These are phyloP conservation scores for Danio aesculapii DNA, from an alignment of 2,797 vertebrate species.

Conservation along the genomic window DNA sequence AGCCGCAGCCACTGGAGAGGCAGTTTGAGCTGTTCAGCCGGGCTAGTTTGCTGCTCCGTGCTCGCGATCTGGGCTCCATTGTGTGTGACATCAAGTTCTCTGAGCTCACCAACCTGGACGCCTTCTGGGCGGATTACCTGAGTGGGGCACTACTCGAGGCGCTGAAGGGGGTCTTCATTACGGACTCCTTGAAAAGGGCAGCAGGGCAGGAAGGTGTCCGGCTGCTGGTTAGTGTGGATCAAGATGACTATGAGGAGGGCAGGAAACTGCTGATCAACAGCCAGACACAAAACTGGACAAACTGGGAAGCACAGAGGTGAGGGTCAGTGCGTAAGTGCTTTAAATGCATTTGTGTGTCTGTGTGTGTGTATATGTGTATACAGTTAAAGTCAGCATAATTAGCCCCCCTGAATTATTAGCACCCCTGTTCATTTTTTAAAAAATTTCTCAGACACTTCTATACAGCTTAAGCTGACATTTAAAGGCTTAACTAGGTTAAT, in stretches of 20 bases:
- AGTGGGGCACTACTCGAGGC: slow-evolving; percentile 90
- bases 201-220: slow-evolving; percentile 88
- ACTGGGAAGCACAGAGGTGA: slow-evolving; percentile 22
- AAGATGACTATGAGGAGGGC: slow-evolving; percentile 92
- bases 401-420: too few species aligned
- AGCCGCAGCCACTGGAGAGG: slow-evolving; percentile 87
- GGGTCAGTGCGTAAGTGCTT: not conserved
- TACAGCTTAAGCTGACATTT: too few species aligned
- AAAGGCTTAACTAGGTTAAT: too few species aligned
- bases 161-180: slow-evolving; percentile 92
- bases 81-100: slow-evolving; percentile 95
- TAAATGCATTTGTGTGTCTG: not conserved
- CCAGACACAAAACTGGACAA: slow-evolving; percentile 26
- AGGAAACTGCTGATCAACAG: slow-evolving; percentile 76
- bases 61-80: slow-evolving; percentile 89
- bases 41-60: slow-evolving; percentile 85
- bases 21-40: slow-evolving; percentile 91
- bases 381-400: too few species aligned
- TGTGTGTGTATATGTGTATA: too few species aligned
- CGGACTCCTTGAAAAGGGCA: slow-evolving; percentile 87
- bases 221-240: slow-evolving; percentile 91
- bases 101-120: slow-evolving; percentile 90
- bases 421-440: too few species aligned
- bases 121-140: slow-evolving; percentile 94
- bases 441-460: too few species aligned